Evolutionary conservation across 2,888 invertebrate genomes (phyloP), one percentile per base, ranked within the genome.

Genomic region (Kryphioiulus occultus): DNA sequence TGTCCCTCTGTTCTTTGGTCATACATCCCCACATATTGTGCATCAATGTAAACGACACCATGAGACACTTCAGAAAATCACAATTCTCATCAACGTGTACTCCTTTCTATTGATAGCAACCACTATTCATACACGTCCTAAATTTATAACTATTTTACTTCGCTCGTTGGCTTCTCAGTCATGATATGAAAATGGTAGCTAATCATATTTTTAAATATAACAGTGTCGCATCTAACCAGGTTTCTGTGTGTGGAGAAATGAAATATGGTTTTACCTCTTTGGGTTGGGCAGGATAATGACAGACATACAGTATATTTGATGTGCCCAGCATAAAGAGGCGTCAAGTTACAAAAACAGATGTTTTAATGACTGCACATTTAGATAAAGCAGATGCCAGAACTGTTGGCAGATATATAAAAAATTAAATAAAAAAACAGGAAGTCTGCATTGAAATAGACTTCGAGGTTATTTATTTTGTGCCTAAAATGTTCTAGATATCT

Each of bases 31-130:
- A 12, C 68, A 68, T 68, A 68, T 22, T 68, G 68, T 78, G 78
- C 78, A 78, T 12, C 26, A 30, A 78, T 78, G 78, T 30, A 78
- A 78, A 15, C 78, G 78, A 78, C 78, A 78, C 78, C 78, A 30
- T 30, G 78, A 78, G 78, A 78, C 78, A 78, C 78, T 78, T 78
- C 30, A 78, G 30, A 78, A 78, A 78, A 78, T 78, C 78, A 78
- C 30, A 78, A 78, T 78, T 78, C 78, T 78, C 78, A 78, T 78
- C 78, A 78, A 78, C 78, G 26, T 78, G 78, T 78, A 30, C 78
- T 78, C 78, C 17, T 78, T 78, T 78, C 78, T 78, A 78, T 78
- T 78, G 78, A 26, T 78, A 12, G 78, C 15, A 26, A 26, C 30
- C 15, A 78, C 78, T 30, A 78, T 78, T 78, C 30, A 78, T 78